phyloP scores from a whole-genome alignment of 1,140 invertebrate genomes.

The Heliconius congener region DNA sequence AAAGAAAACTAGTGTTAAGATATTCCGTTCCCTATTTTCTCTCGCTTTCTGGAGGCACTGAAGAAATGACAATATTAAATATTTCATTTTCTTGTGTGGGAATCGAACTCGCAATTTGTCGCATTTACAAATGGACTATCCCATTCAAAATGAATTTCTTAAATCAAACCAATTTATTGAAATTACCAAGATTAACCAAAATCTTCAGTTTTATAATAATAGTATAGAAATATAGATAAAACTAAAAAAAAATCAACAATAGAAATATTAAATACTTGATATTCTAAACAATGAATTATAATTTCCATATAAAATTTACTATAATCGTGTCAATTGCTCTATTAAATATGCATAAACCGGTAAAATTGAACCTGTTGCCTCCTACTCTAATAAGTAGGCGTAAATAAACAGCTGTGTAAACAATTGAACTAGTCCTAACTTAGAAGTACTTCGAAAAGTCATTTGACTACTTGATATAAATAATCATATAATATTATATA shows the following conservation, averaged over 20 bases:
- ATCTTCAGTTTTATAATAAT: too few relatives aligned
- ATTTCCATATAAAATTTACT: neutral
- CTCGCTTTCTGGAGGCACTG: too few relatives aligned
- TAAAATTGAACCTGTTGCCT: slow-evolving; percentile 15
- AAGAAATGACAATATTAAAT: too few relatives aligned
- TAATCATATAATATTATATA: neutral
- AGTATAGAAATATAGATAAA: too few relatives aligned
- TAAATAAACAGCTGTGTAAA: slow-evolving; percentile 15
- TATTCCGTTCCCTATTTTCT: too few relatives aligned
- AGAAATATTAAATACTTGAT: neutral
- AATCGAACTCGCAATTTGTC: too few relatives aligned
- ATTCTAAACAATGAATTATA: neutral
- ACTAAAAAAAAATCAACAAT: neutral
- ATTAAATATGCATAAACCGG: slow-evolving; percentile 18
- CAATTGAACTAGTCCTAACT: neutral
- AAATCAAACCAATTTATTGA: too few relatives aligned
- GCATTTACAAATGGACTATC: too few relatives aligned
- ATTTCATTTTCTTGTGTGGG: too few relatives aligned
- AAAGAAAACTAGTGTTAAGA: too few relatives aligned
- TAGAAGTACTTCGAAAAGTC: neutral
- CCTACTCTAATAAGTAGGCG: slow-evolving; percentile 12
- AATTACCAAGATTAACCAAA: too few relatives aligned
- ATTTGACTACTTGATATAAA: neutral
- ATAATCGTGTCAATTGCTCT: neutral
- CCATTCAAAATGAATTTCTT: too few relatives aligned